Percentiles rank a stretch among this genome's conserved stretches.
Conservation (phyloP, 2,113 vertebrate species). For the Sceloporus undulatus region DNA sequence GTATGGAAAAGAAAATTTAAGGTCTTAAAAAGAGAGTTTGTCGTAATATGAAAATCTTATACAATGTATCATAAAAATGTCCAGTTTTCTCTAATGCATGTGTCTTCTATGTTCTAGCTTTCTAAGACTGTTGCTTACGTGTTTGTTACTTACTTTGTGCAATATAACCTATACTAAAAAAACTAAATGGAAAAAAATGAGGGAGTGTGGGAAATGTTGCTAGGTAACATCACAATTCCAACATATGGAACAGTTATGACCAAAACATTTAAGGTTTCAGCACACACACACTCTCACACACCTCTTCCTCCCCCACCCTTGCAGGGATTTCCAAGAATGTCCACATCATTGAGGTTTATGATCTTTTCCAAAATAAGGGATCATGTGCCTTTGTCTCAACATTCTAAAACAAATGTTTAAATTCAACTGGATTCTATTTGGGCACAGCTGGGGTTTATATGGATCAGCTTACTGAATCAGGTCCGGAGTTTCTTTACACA, state of each 20-base stretch:
- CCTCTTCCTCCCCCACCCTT: background rate
- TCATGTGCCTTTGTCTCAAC: background rate
- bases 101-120: background rate
- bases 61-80: too few species aligned
- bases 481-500: conserved; percentile 15
- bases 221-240: background rate
- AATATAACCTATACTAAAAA: background rate
- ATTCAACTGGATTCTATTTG: conserved; percentile 15
- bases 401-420: conserved; percentile 42
- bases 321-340: background rate
- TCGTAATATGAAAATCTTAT: too few species aligned
- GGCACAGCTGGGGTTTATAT: background rate
- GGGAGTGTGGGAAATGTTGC: background rate
- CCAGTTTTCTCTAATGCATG: too few species aligned
- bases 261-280: too few species aligned
- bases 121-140: background rate
- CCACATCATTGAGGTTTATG: background rate
- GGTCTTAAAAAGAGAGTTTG: background rate
- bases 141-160: background rate
- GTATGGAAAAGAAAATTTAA: too few species aligned
- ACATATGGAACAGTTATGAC: background rate
- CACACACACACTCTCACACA: background rate
- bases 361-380: conserved; percentile 8
- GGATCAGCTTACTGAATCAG: conserved; percentile 20
- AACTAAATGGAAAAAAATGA: background rate